Evolutionary conservation across 1,140 invertebrate species (phyloP).

Genomic region (Drosophila rhopaloa): DNA sequence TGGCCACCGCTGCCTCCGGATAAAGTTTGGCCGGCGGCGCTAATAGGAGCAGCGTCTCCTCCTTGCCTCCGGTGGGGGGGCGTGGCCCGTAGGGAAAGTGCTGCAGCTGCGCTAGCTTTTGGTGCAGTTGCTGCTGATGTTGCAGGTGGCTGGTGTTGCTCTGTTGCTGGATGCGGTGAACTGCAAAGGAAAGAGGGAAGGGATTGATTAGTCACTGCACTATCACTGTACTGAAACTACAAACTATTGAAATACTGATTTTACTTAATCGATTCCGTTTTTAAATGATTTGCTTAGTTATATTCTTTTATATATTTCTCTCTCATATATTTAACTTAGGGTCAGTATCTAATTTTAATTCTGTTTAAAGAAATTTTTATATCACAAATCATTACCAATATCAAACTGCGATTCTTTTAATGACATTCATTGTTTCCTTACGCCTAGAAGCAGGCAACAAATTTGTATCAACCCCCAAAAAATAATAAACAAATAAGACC

Average conservation of each 20-base stretch:
- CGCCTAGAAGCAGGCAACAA: constrained; percentile 23
- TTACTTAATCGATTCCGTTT: too few species aligned
- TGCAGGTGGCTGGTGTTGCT: constrained; percentile 15
- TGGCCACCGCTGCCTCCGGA: constrained; percentile 17
- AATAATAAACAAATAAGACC: constrained; percentile 38
- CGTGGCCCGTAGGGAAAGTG: constrained; percentile 40
- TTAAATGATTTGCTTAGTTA: too few species aligned
- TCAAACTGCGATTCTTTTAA: too few species aligned
- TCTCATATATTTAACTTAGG: too few species aligned
- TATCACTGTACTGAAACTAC: not conserved
- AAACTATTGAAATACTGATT: too few species aligned
- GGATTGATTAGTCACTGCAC: not conserved
- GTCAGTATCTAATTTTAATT: too few species aligned
- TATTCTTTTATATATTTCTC: too few species aligned
- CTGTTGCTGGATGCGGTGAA: constrained; percentile 17
- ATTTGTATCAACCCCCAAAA: constrained; percentile 6
- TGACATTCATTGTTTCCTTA: not conserved
- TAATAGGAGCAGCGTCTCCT: constrained; percentile 29
- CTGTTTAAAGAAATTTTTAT: too few species aligned
- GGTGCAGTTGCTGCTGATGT: constrained; percentile 34
- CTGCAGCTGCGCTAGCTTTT: constrained; percentile 29
- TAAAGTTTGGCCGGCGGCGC: constrained; percentile 21
- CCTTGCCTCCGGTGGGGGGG: constrained; percentile 19
- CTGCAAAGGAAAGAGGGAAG: constrained; percentile 1
- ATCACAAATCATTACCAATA: too few species aligned